phyloP scores from a whole-genome alignment of 1,140 invertebrate species.

The Hypsibius dujardini region DNA sequence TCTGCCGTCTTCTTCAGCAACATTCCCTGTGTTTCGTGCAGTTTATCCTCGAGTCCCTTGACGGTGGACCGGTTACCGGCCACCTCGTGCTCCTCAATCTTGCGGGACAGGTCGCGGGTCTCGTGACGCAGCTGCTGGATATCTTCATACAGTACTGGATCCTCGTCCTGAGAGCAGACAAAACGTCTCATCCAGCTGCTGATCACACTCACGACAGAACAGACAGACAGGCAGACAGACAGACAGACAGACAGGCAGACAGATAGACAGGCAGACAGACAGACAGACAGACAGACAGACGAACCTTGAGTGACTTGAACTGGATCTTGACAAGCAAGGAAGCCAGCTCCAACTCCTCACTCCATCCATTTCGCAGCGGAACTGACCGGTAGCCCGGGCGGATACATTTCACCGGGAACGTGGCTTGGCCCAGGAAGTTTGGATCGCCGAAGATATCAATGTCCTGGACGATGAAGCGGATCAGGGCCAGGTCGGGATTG shows the following conservation, averaged over 20 bases:
- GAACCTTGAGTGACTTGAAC: constrained; percentile 38
- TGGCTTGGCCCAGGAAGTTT: constrained; percentile 90
- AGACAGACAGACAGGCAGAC: constrained; percentile 23
- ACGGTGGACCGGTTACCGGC: neutral
- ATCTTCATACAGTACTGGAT: neutral
- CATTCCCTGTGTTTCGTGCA: neutral
- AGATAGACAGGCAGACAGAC: neutral
- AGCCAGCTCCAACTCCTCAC: constrained; percentile 79
- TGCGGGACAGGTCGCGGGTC: neutral
- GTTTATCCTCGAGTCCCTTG: neutral
- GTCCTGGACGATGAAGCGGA: constrained; percentile 82
- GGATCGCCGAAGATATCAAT: constrained; percentile 96
- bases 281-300: neutral
- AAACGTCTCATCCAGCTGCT: constrained; percentile 1
- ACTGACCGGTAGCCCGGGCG: constrained; percentile 67
- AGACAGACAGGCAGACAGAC: neutral
- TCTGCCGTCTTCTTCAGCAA: neutral
- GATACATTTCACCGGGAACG: constrained; percentile 52
- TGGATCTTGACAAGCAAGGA: constrained; percentile 66
- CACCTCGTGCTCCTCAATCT: constrained; percentile 2
- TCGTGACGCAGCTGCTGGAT: constrained; percentile 16
- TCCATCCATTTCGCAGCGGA: constrained; percentile 68
- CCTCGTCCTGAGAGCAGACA: constrained; percentile 1
- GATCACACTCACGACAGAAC: neutral
- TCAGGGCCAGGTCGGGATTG: constrained; percentile 69